phyloP scores from a whole-genome alignment of 1,140 invertebrate species.

The Pristionchus pacificus region DNA sequence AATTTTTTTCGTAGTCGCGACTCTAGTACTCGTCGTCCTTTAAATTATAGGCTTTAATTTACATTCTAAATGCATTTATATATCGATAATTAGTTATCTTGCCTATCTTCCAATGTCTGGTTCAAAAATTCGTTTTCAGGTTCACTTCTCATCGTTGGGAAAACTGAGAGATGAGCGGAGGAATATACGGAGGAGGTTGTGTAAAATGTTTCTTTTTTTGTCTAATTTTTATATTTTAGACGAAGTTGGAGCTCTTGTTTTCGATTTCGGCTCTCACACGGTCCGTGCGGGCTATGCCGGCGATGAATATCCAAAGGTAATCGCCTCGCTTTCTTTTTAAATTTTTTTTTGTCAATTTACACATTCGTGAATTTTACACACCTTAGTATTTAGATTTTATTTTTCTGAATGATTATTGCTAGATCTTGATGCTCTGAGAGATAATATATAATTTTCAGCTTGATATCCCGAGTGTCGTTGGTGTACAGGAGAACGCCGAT shows the following conservation, averaged over 20 bases:
- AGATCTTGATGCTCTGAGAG: neutral
- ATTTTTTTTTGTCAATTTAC: slow-evolving; percentile 41
- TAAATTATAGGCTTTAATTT: too few relatives aligned
- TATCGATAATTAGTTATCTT: too few relatives aligned
- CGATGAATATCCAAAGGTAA: slow-evolving; percentile 77
- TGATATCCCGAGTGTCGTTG: slow-evolving; percentile 79
- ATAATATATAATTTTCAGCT: slow-evolving; percentile 58
- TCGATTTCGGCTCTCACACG: slow-evolving; percentile 88
- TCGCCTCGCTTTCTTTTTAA: slow-evolving; percentile 51
- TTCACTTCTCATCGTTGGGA: too few relatives aligned
- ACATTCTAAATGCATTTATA: too few relatives aligned
- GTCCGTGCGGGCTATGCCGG: slow-evolving; percentile 79
- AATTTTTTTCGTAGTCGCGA: too few relatives aligned
- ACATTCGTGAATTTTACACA: neutral
- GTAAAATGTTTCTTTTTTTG: too few relatives aligned
- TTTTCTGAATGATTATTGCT: neutral
- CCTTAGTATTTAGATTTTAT: neutral
- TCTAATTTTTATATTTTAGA: too few relatives aligned
- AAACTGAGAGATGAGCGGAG: too few relatives aligned
- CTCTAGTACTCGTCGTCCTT: too few relatives aligned
- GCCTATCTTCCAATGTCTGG: too few relatives aligned
- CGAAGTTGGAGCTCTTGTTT: slow-evolving; percentile 94
- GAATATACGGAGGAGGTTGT: too few relatives aligned
- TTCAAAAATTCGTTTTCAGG: too few relatives aligned
- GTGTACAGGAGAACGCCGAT: slow-evolving; percentile 61